Conservation (phyloP, 2,113 vertebrate species). For the Silurus meridionalis region DNA sequence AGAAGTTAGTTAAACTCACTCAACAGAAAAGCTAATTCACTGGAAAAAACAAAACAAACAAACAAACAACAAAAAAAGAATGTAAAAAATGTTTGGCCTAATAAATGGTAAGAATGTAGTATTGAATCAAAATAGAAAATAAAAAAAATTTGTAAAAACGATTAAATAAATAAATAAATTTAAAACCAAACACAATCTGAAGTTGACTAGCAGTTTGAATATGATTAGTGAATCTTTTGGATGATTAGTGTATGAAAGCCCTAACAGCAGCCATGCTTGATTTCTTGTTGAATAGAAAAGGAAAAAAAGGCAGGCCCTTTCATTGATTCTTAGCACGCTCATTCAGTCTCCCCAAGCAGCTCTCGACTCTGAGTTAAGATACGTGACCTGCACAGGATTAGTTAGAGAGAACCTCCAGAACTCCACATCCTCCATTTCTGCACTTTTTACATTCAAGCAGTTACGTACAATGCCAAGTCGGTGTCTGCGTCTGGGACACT, state of each 20-base stretch:
- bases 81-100: not conserved
- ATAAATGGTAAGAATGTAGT: not conserved
- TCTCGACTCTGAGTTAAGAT: conserved; percentile 15
- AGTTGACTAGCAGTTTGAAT: not conserved
- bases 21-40: not conserved
- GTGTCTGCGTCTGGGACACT: conserved; percentile 34
- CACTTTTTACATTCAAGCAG: conserved; percentile 45
- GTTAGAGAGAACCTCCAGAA: conserved; percentile 38
- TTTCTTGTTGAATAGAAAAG: not conserved
- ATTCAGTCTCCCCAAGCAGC: conserved; percentile 19
- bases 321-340: not conserved
- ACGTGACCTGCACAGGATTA: conserved; percentile 30
- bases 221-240: not conserved
- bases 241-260: not conserved
- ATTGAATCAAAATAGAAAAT: not conserved
- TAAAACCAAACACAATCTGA: too few relatives aligned
- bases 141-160: not conserved
- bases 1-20: not conserved
- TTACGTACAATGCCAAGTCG: conserved; percentile 48
- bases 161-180: too few relatives aligned
- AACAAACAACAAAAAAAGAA: too few relatives aligned
- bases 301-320: not conserved
- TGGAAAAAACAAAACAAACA: not conserved
- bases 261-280: not conserved
- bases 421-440: conserved; percentile 55